Evolutionary conservation across 2,113 vertebrate species (phyloP).

Genomic region (Bettongia penicillata): DNA sequence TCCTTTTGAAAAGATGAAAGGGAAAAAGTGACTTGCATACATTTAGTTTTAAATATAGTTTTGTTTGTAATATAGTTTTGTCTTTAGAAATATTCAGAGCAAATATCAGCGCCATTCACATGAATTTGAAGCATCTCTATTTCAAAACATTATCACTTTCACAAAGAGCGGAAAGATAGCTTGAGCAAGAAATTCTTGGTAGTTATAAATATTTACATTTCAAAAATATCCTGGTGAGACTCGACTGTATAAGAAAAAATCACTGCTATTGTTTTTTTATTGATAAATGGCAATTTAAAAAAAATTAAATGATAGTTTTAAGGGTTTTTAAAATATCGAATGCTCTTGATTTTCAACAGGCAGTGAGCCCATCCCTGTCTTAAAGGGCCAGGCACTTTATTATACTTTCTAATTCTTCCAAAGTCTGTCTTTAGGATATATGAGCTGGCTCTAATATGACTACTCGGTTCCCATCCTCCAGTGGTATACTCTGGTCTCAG

Average conservation of each 20-base stretch:
- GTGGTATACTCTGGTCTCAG: slow-evolving; percentile 88
- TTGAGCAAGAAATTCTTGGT: slow-evolving; percentile 70
- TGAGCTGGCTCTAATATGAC: slow-evolving; percentile 90
- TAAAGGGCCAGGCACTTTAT: slow-evolving; percentile 89
- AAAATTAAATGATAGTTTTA: slow-evolving; percentile 84
- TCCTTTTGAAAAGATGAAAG: slow-evolving; percentile 7
- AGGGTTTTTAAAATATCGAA: slow-evolving; percentile 88
- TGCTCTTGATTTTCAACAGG: slow-evolving; percentile 85
- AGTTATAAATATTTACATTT: slow-evolving; percentile 79
- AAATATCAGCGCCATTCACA: background rate
- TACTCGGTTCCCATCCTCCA: slow-evolving; percentile 89
- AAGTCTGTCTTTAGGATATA: slow-evolving; percentile 91
- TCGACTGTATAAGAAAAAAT: slow-evolving; percentile 78
- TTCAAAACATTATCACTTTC: slow-evolving; percentile 53
- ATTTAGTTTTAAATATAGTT: background rate
- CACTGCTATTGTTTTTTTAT: slow-evolving; percentile 80
- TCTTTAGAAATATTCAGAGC: background rate
- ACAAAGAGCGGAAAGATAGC: slow-evolving; percentile 67
- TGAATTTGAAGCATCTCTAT: slow-evolving; percentile 1
- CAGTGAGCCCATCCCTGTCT: slow-evolving; percentile 84
- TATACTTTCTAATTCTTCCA: slow-evolving; percentile 91
- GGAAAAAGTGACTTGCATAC: background rate
- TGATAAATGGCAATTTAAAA: slow-evolving; percentile 81
- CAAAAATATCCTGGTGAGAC: slow-evolving; percentile 76
- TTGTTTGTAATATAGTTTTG: background rate